Evolutionary conservation across 2,888 invertebrate genomes (phyloP).

Genomic region (Saturnia japonica): DNA sequence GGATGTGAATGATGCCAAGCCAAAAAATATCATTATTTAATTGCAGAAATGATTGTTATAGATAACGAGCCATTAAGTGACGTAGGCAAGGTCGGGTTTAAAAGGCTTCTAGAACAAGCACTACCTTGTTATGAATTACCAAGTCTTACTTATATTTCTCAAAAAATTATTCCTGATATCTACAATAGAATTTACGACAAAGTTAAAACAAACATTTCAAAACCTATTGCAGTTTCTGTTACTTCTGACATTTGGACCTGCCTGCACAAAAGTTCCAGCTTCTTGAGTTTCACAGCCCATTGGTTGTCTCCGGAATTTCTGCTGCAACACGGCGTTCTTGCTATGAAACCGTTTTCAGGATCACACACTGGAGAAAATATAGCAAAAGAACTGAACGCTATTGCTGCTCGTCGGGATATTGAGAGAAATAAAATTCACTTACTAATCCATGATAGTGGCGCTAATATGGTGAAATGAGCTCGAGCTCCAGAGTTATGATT

Average conservation of each 20-base stretch:
- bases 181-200: too few species aligned
- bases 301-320: too few species aligned
- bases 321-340: too few species aligned
- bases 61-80: constrained; percentile 43
- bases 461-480: constrained; percentile 41
- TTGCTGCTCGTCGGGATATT: too few species aligned
- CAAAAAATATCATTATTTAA: constrained; percentile 41
- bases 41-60: constrained; percentile 49
- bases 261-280: constrained; percentile 32
- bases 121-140: constrained; percentile 37
- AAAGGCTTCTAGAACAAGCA: too few species aligned
- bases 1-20: constrained; percentile 33
- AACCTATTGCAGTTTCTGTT: constrained; percentile 33
- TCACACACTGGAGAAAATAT: too few species aligned
- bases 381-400: too few species aligned
- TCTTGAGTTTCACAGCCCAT: constrained; percentile 36
- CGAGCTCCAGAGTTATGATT: constrained; percentile 35
- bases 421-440: too few species aligned
- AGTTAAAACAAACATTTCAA: too few species aligned
- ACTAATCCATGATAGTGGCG: too few species aligned
- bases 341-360: too few species aligned
- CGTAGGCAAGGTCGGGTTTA: constrained; percentile 42
- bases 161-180: constrained; percentile 31
- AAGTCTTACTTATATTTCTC: constrained; percentile 30
- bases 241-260: constrained; percentile 41